Evolutionary conservation across 2,888 invertebrate species (phyloP).

Genomic region (Oegoconia quadripuncta): DNA sequence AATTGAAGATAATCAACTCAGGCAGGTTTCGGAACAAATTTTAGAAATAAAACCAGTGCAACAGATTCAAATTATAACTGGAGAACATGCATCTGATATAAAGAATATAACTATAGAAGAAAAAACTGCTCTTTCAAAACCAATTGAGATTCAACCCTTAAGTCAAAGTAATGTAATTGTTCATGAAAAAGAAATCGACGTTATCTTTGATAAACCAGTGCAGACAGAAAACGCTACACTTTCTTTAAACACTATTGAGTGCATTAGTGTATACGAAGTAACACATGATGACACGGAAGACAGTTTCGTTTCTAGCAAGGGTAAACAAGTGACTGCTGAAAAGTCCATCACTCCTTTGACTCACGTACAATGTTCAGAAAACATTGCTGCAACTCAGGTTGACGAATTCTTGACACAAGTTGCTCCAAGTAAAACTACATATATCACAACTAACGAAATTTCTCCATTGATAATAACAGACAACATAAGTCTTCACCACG

Average conservation of each 20-base stretch:
- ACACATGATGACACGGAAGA: constrained; percentile 49
- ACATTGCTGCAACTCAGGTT: constrained; percentile 42
- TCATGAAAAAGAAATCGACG: constrained; percentile 49
- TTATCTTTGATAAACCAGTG: constrained; percentile 28
- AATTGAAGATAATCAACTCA: constrained; percentile 47
- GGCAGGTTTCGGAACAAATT: constrained; percentile 54
- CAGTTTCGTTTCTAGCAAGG: constrained; percentile 32
- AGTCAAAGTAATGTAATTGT: constrained; percentile 43
- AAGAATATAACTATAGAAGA: constrained; percentile 22
- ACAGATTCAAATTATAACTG: constrained; percentile 46
- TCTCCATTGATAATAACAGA: constrained; percentile 59
- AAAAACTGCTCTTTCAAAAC: constrained; percentile 30
- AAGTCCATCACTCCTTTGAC: constrained; percentile 47
- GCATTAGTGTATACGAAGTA: constrained; percentile 54
- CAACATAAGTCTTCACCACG: constrained; percentile 53
- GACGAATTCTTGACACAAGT: constrained; percentile 41
- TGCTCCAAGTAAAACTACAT: constrained; percentile 39
- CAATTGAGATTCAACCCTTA: constrained; percentile 41
- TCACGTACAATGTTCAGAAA: constrained; percentile 62
- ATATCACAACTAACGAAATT: constrained; percentile 45
- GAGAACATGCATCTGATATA: constrained; percentile 39
- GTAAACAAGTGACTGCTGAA: constrained; percentile 45
- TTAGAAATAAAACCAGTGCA: constrained; percentile 45
- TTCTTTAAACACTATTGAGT: constrained; percentile 42
- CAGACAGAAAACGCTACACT: constrained; percentile 41